These are phyloP conservation scores for Patella ulyssiponensis DNA, from an alignment of 2,888 invertebrate genomes.

Conservation along the genomic window DNA sequence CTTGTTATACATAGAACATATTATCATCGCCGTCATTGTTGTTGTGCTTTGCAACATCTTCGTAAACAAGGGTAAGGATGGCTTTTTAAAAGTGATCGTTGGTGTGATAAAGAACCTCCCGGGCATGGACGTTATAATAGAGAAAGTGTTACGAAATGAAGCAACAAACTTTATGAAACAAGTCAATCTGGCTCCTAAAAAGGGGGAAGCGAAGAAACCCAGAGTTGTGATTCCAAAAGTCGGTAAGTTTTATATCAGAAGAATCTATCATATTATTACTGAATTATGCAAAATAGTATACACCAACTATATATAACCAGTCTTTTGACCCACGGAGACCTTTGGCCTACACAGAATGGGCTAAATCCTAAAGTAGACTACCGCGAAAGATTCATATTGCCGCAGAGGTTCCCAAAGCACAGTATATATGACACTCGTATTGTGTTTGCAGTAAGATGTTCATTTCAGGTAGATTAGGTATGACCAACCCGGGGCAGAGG, in stretches of 20 bases:
- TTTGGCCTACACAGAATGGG: too few species aligned
- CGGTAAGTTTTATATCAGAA: conserved; percentile 38
- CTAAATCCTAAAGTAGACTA: too few species aligned
- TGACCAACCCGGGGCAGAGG: too few species aligned
- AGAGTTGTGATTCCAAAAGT: conserved; percentile 49
- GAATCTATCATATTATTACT: too few species aligned
- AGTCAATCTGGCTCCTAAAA: conserved; percentile 42
- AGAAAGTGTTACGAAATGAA: conserved; percentile 48
- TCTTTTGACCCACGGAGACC: too few species aligned
- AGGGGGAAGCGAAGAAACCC: conserved; percentile 36
- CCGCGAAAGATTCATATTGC: too few species aligned
- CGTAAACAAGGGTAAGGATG: conserved; percentile 47
- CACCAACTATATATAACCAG: too few species aligned
- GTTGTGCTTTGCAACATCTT: conserved; percentile 51
- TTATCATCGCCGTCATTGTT: conserved; percentile 46
- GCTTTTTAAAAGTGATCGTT: conserved; percentile 51
- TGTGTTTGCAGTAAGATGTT: too few species aligned
- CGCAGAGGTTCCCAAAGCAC: too few species aligned
- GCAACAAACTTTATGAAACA: conserved; percentile 54
- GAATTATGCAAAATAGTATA: too few species aligned
- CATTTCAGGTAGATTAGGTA: too few species aligned
- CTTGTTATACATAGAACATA: conserved; percentile 42
- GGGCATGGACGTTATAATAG: conserved; percentile 49
- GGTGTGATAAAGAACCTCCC: conserved; percentile 52
- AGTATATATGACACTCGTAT: too few species aligned